A percentile compares a stretch with the other conserved stretches of the same genome.
These are phyloP conservation scores for Oncorhynchus keta DNA, from an alignment of 2,113 vertebrate species.

Conservation along the genomic window DNA sequence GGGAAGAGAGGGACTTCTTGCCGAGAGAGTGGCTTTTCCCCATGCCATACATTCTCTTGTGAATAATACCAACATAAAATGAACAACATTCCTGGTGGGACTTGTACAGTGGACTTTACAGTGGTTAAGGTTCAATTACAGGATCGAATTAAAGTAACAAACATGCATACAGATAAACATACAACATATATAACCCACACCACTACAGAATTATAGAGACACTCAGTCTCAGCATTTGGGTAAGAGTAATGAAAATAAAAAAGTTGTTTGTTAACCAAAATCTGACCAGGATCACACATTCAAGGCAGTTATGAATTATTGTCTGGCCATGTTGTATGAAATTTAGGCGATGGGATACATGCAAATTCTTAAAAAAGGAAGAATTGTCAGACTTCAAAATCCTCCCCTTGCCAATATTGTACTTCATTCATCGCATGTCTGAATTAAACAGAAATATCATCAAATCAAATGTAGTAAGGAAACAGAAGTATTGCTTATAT, in stretches of 20 bases:
- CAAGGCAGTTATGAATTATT: slow-evolving; percentile 52
- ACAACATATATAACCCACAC: slow-evolving; percentile 2
- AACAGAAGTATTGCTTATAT: slow-evolving; percentile 15
- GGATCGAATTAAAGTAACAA: not conserved
- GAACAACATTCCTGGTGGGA: slow-evolving; percentile 19
- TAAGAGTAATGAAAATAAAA: not conserved
- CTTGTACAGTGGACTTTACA: slow-evolving; percentile 25
- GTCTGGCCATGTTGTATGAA: slow-evolving; percentile 42
- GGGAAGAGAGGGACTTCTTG: not conserved
- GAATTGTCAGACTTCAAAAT: slow-evolving; percentile 20
- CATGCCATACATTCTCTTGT: slow-evolving; percentile 11
- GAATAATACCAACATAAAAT: slow-evolving; percentile 11
- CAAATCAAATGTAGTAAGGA: slow-evolving; percentile 12
- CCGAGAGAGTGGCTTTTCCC: not conserved
- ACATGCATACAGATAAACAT: slow-evolving; percentile 5
- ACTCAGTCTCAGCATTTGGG: slow-evolving; percentile 5
- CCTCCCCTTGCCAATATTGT: slow-evolving; percentile 57
- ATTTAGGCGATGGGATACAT: slow-evolving; percentile 10
- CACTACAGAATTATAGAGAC: slow-evolving; percentile 9
- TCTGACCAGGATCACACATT: slow-evolving; percentile 37
- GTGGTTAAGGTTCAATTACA: not conserved
- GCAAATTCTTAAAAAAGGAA: slow-evolving; percentile 23
- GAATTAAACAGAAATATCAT: slow-evolving; percentile 63
- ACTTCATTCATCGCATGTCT: slow-evolving; percentile 87
- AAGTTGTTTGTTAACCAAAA: slow-evolving; percentile 39